A percentile compares a stretch with the other conserved stretches of the same genome.
Conservation (phyloP, 2,888 invertebrate genomes). For the Caenorhabditis plicata region DNA sequence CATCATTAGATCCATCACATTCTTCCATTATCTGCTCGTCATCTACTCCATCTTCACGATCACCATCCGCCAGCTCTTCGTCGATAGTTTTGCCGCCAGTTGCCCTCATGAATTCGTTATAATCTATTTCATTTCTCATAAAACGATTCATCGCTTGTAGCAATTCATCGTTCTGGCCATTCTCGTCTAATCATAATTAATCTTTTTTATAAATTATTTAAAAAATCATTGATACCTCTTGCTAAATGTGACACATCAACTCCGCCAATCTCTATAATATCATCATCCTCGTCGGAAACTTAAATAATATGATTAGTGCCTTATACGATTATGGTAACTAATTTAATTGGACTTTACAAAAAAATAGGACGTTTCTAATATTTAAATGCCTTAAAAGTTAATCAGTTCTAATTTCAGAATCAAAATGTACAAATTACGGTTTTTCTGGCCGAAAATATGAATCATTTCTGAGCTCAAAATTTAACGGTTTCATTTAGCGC, state of each 20-base stretch:
- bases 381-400: no score
- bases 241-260: slow-evolving; percentile 13
- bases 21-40: slow-evolving; percentile 7
- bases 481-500: no score
- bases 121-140: slow-evolving; percentile 37
- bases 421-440: no score
- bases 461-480: no score
- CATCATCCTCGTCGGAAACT: slow-evolving; percentile 12
- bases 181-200: neutral
- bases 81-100: slow-evolving; percentile 45
- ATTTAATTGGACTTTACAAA: no score
- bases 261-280: slow-evolving; percentile 6
- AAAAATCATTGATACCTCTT: no score
- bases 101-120: slow-evolving; percentile 48
- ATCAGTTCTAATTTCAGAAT: no score
- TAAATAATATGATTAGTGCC: neutral
- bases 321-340: no score
- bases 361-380: no score
- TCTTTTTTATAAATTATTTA: no score
- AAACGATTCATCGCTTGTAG: slow-evolving; percentile 27
- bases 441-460: no score
- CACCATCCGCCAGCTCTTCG: slow-evolving; percentile 29
- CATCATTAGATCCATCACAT: slow-evolving; percentile 7
- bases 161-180: slow-evolving; percentile 3
- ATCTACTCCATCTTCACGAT: neutral